These are phyloP conservation scores for Amphiprion ocellaris DNA, from an alignment of 2,113 vertebrate genomes.

Conservation along the genomic window DNA sequence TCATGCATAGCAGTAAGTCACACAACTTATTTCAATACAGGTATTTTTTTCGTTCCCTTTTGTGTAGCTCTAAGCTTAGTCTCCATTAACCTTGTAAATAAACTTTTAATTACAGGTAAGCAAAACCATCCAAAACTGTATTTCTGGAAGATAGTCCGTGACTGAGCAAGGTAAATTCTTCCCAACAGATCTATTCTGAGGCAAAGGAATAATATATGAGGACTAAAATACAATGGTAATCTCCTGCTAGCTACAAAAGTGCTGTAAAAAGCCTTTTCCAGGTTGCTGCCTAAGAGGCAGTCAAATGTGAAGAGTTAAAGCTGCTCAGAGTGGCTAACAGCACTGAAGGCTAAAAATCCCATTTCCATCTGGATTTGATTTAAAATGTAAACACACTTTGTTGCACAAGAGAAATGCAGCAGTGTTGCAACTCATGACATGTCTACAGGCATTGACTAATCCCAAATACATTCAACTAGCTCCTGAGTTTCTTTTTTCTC, in stretches of 20 bases:
- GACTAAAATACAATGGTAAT: conserved; percentile 42
- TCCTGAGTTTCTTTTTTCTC: conserved; percentile 6
- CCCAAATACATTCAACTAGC: conserved; percentile 28
- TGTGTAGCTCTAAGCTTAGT: not conserved
- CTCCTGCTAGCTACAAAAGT: conserved; percentile 31
- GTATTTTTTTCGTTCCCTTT: not conserved
- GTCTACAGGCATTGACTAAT: conserved; percentile 62
- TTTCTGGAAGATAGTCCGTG: not conserved
- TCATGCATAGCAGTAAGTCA: no score
- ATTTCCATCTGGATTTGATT: conserved; percentile 79
- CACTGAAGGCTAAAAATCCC: conserved; percentile 66
- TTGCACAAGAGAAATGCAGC: conserved; percentile 62
- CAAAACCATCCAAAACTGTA: not conserved
- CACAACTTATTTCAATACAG: not conserved
- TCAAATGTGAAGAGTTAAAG: conserved; percentile 67
- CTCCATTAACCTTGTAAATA: not conserved
- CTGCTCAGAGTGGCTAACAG: conserved; percentile 64
- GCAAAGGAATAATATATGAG: conserved; percentile 26
- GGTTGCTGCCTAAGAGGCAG: conserved; percentile 50
- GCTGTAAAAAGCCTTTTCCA: conserved; percentile 46
- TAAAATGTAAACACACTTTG: conserved; percentile 76
- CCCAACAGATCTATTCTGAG: not conserved
- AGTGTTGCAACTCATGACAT: conserved; percentile 59
- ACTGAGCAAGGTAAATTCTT: conserved; percentile 6
- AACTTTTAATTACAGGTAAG: not conserved